These are phyloP conservation scores for Mobula hypostoma DNA, from an alignment of 2,113 vertebrate species.

Conservation along the genomic window DNA sequence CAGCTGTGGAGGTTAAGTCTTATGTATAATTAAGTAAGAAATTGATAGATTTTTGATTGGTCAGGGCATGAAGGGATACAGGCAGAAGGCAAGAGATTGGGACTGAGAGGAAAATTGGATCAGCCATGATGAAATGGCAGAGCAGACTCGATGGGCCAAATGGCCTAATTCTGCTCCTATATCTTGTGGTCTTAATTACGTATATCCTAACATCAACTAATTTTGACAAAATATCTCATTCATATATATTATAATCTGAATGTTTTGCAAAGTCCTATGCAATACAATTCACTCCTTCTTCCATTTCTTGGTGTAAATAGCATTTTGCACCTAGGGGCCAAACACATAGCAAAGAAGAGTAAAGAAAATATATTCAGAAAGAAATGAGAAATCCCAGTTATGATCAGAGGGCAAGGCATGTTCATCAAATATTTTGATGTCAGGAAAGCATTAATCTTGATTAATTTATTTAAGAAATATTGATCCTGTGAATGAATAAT, in stretches of 20 bases:
- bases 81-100: too few species aligned
- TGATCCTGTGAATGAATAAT: neutral
- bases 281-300: neutral
- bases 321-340: neutral
- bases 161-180: too few species aligned
- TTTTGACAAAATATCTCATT: neutral
- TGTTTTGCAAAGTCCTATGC: neutral
- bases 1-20: too few species aligned
- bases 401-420: neutral
- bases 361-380: neutral
- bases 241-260: neutral
- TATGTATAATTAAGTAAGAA: too few species aligned
- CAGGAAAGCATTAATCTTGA: neutral
- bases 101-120: too few species aligned
- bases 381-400: neutral
- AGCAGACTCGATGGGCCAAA: too few species aligned
- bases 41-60: too few species aligned
- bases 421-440: too few species aligned
- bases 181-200: too few species aligned
- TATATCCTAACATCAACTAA: neutral
- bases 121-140: too few species aligned
- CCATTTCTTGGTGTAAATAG: neutral
- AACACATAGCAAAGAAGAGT: neutral
- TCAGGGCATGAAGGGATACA: too few species aligned
- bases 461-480: neutral